Base-by-base conservation (phyloP, 2,797 vertebrate genomes). In the Onychomys arenicola region DNA sequence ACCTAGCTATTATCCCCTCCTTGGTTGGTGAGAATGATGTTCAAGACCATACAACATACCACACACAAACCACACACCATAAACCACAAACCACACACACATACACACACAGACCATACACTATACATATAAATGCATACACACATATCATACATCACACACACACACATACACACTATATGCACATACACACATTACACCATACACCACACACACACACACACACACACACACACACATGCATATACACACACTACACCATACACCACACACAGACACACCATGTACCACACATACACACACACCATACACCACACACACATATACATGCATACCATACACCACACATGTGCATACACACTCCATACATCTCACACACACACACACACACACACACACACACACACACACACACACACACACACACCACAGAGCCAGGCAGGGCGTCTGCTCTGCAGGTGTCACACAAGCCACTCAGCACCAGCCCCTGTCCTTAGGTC, bases 401-500 rank as follows among this genome's bases (percentile, higher is more conserved):
- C 29, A 52, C 9, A 61, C 40, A 75, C 40, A 43, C 37, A 52
- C 49, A 52, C 49, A 52, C 49, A 52, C 49, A 52, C 52, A 52
- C 83, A 55, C 84, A 78, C 32, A 55, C 65, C 23, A 55, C 52
- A 43, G 63, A 69, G 46, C 27, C 55, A 89, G 86, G 55, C 52
- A 25, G 29, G 52, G 37, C 23, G 71, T 13, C 29, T 13, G 6
- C 16, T 59, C 12, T 67, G 65, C 7, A 65, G 65, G 29, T 81
- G 63, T n/a, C 32, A 6, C n/a, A 8, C 1, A 9, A 82, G 43
- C 2, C 37, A 8, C 0, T 4, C 5, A 46, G 34, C 75, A 14
- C 43, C 67, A 12, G 29, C 63, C 90, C 71, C 17, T 46, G 63
- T 77, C 80, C n/a, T 43, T 59, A 40, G 13, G 17, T 43, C 32